Conservation (phyloP, 2,888 invertebrate genomes). For the Metellina segmentata region DNA sequence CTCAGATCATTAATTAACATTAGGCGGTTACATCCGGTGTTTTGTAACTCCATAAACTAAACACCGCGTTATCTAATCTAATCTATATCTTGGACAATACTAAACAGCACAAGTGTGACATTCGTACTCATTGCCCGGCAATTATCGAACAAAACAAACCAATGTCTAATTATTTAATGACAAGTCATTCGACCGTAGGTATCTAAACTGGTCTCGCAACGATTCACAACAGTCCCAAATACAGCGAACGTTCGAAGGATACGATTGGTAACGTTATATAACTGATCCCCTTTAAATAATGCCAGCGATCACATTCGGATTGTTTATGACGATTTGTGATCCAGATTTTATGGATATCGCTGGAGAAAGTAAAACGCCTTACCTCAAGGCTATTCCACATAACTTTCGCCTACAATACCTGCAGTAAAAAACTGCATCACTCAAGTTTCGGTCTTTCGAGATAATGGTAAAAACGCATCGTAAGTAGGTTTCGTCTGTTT, state of each 20-base stretch:
- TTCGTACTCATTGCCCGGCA: not conserved
- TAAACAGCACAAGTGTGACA: not conserved
- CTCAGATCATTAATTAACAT: not conserved
- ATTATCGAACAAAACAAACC: not conserved
- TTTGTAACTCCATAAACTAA: not conserved
- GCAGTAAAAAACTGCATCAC: not conserved
- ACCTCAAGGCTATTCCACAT: not conserved
- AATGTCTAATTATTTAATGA: not conserved
- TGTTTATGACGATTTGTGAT: not conserved
- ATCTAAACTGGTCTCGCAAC: no score
- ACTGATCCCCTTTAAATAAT: not conserved
- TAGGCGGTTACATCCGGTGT: not conserved
- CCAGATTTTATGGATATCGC: not conserved
- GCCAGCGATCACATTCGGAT: not conserved
- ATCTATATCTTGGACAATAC: not conserved
- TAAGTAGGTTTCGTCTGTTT: not conserved
- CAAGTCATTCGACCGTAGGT: not conserved
- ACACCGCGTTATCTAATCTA: not conserved
- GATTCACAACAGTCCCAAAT: no score
- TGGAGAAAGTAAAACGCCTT: slow-evolving; percentile 21
- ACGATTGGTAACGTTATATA: not conserved
- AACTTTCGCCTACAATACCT: not conserved
- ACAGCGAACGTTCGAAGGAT: not conserved
- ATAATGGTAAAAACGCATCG: not conserved
- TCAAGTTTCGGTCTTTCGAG: not conserved